Conservation (phyloP, 2,113 vertebrate species). For the Podarcis cretensis region DNA sequence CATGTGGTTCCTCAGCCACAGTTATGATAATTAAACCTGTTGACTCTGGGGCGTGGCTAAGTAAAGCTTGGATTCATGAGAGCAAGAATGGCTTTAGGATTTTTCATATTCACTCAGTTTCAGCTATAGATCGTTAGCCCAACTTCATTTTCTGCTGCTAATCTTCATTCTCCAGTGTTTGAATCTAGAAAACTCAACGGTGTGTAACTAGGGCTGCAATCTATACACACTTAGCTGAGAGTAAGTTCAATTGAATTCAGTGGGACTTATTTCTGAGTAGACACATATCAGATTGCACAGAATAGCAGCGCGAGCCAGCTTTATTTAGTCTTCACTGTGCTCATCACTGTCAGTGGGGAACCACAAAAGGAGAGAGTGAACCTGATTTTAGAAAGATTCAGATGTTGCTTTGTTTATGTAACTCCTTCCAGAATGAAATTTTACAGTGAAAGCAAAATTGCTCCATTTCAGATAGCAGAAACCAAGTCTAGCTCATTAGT, state of each 20-base stretch:
- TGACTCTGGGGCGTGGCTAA: conserved; percentile 23
- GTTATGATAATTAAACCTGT: conserved; percentile 58
- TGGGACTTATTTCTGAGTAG: too few relatives aligned
- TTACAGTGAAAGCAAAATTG: conserved; percentile 38
- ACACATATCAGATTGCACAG: too few relatives aligned
- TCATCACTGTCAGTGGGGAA: conserved; percentile 44
- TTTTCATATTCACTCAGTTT: background rate
- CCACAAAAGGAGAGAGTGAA: conserved; percentile 27
- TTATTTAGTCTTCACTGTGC: conserved; percentile 57
- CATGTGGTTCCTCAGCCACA: conserved; percentile 28
- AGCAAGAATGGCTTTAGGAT: background rate
- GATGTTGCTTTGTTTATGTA: conserved; percentile 53
- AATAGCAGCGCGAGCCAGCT: conserved; percentile 41
- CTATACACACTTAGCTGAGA: too few relatives aligned
- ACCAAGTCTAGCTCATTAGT: conserved; percentile 47
- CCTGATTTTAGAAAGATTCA: conserved; percentile 42
- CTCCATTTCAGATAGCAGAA: conserved; percentile 51
- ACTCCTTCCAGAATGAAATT: conserved; percentile 46
- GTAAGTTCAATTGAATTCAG: too few relatives aligned
- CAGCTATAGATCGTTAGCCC: conserved; percentile 39
- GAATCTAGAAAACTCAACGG: conserved; percentile 48
- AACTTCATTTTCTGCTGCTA: conserved; percentile 43
- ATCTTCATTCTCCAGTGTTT: conserved; percentile 57
- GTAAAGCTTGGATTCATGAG: conserved; percentile 38
- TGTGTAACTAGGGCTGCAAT: conserved; percentile 19